These are phyloP conservation scores for Brachyalestes nurse DNA, from an alignment of 2,797 vertebrate species.

Conservation along the genomic window DNA sequence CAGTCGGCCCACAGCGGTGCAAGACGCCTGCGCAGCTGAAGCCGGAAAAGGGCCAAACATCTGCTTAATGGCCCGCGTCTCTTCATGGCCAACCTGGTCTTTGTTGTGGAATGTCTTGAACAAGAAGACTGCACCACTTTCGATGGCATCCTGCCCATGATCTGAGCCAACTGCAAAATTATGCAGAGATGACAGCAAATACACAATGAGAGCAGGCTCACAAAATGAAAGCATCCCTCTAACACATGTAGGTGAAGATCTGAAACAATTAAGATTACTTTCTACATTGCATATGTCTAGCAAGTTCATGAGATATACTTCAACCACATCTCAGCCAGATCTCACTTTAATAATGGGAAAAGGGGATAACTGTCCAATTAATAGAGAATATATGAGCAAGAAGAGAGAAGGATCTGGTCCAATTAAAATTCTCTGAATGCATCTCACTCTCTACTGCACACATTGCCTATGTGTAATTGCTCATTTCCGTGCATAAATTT, in stretches of 20 bases:
- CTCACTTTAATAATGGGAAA: slow-evolving; percentile 57
- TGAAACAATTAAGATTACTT: slow-evolving; percentile 25
- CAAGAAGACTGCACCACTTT: slow-evolving; percentile 91
- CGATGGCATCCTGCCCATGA: slow-evolving; percentile 87
- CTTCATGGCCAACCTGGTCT: slow-evolving; percentile 86
- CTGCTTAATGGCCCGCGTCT: slow-evolving; percentile 90
- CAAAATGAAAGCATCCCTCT: slow-evolving; percentile 1
- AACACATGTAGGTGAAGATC: neutral
- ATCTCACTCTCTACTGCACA: slow-evolving; percentile 36
- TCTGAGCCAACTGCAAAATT: slow-evolving; percentile 86
- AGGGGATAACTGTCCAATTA: slow-evolving; percentile 73
- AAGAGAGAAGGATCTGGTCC: slow-evolving; percentile 69
- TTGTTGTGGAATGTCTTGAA: slow-evolving; percentile 91
- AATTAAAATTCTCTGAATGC: slow-evolving; percentile 72
- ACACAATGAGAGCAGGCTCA: neutral
- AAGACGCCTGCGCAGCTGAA: slow-evolving; percentile 85
- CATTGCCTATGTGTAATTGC: slow-evolving; percentile 51
- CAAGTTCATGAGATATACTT: slow-evolving; percentile 65
- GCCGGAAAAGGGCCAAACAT: slow-evolving; percentile 96
- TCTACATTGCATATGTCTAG: slow-evolving; percentile 23
- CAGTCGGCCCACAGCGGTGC: slow-evolving; percentile 80
- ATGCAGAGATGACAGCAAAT: slow-evolving; percentile 37
- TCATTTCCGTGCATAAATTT: slow-evolving; percentile 58
- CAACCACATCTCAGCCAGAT: slow-evolving; percentile 61
- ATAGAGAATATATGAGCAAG: slow-evolving; percentile 64